Evolutionary conservation across 2,888 invertebrate genomes (phyloP).

Genomic region (Atherix ibis): DNA sequence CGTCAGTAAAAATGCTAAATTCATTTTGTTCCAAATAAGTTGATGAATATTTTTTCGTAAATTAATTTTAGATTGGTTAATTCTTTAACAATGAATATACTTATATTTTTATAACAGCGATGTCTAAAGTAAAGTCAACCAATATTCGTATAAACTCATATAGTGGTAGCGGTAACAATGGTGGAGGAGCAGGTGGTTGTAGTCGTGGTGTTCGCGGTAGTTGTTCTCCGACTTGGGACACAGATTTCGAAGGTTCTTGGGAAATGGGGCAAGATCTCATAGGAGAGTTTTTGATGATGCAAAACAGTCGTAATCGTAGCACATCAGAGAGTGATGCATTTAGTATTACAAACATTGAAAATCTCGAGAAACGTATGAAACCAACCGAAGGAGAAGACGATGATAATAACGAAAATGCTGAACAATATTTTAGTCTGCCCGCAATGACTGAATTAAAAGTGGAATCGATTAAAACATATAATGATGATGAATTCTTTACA

Average conservation of each 20-base stretch:
- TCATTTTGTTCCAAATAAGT: no score
- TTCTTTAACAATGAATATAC: no score
- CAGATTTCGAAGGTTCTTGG: constrained; percentile 26
- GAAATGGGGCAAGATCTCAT: constrained; percentile 27
- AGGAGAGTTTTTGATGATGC: constrained; percentile 22
- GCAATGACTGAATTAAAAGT: not conserved
- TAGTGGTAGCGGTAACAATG: no score
- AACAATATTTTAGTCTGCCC: not conserved
- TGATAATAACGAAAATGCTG: not conserved
- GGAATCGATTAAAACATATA: not conserved
- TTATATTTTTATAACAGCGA: constrained; percentile 12
- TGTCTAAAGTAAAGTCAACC: constrained; percentile 18
- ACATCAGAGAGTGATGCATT: constrained; percentile 20
- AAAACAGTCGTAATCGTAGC: constrained; percentile 21
- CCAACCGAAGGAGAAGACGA: not conserved
- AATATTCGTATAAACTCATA: constrained; percentile 17
- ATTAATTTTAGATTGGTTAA: no score
- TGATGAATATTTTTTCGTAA: no score
- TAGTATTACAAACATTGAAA: constrained; percentile 11
- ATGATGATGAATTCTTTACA: not conserved
- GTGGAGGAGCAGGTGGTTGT: no score
- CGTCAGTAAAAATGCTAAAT: no score
- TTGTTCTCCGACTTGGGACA: constrained; percentile 23
- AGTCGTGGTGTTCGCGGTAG: constrained; percentile 10
- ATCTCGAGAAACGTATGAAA: constrained; percentile 5